Evolutionary conservation across 2,797 vertebrate species (phyloP).

Genomic region (Enteromius mattozi): DNA sequence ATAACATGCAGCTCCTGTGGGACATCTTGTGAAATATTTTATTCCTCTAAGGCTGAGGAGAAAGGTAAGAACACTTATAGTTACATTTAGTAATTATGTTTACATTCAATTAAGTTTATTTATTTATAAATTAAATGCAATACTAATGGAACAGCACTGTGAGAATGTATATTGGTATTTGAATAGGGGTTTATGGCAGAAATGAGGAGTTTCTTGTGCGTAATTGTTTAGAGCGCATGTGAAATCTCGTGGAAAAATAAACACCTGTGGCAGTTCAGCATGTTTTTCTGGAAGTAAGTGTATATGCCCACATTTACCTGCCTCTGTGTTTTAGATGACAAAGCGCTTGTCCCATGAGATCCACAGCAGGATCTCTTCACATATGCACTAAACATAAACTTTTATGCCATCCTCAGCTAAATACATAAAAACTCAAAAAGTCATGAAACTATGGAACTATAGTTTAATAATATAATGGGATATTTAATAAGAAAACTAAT

Average conservation of each 20-base stretch:
- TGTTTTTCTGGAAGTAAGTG: neutral
- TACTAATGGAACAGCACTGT: neutral
- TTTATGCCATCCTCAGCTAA: neutral
- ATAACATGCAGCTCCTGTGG: neutral
- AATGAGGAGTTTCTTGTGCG: neutral
- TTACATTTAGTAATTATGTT: neutral
- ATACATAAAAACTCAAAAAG: neutral
- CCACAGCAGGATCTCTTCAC: neutral
- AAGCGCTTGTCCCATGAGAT: constrained; percentile 8
- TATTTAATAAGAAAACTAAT: neutral
- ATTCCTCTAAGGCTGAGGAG: neutral
- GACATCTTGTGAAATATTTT: neutral
- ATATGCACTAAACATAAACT: neutral
- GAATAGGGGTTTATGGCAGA: neutral
- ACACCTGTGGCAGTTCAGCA: constrained; percentile 15
- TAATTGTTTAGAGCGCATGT: neutral
- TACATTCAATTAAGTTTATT: too few relatives aligned
- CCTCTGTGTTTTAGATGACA: neutral
- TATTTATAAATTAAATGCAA: too few relatives aligned
- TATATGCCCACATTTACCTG: constrained; percentile 16
- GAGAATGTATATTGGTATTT: neutral
- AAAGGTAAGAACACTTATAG: neutral
- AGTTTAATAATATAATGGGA: neutral
- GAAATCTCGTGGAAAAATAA: neutral
- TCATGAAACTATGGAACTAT: neutral